Conservation (phyloP, 2,113 vertebrate genomes). For the Eira barbara region DNA sequence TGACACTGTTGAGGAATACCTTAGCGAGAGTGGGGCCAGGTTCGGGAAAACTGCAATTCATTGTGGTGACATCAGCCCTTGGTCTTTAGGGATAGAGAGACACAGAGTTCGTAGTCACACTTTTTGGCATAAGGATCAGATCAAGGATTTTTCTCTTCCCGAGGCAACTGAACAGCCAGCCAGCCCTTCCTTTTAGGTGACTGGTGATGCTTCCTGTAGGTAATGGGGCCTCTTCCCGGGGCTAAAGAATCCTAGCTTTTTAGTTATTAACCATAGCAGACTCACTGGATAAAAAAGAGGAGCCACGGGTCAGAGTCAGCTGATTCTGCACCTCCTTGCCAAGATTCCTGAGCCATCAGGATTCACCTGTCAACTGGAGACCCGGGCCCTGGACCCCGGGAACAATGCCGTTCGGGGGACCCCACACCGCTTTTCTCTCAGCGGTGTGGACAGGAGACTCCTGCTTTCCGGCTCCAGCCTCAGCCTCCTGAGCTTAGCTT, state of each 20-base stretch:
- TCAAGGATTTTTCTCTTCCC: background rate
- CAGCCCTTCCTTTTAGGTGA: background rate
- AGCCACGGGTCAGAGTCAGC: background rate
- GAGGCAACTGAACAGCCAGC: background rate
- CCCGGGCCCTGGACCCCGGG: background rate
- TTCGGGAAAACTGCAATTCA: background rate
- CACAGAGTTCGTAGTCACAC: background rate
- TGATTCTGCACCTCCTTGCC: background rate
- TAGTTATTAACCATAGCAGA: background rate
- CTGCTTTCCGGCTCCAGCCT: background rate
- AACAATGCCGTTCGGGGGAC: background rate
- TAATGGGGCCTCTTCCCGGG: background rate
- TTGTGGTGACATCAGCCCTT: background rate
- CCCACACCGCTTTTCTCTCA: background rate
- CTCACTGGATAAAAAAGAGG: background rate
- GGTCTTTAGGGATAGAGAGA: background rate
- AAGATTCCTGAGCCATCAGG: background rate
- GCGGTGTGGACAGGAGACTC: background rate
- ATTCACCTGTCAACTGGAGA: background rate
- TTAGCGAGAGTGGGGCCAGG: background rate
- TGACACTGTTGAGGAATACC: background rate
- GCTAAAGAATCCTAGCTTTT: conserved; percentile 14
- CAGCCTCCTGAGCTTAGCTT: background rate
- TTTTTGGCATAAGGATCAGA: background rate
- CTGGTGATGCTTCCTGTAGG: background rate